Conservation (phyloP, 2,888 invertebrate species). For the Drosophila anomalata region DNA sequence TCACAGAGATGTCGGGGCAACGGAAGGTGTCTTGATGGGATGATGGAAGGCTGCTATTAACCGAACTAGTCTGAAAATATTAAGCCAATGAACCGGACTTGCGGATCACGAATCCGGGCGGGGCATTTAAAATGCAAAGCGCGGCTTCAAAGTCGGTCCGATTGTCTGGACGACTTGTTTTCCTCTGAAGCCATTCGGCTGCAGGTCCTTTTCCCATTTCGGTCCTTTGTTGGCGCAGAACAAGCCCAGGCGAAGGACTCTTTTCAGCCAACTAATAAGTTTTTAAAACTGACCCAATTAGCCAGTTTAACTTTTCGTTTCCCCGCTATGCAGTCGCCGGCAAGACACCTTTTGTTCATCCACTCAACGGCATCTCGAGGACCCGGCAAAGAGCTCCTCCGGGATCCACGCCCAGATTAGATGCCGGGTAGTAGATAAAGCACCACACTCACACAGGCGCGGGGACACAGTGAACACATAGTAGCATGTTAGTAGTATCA, state of each 20-base stretch:
- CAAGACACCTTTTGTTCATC: slow-evolving; percentile 43
- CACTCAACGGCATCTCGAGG: slow-evolving; percentile 37
- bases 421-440: slow-evolving; percentile 40
- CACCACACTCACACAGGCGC: slow-evolving; percentile 40
- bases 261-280: slow-evolving; percentile 59
- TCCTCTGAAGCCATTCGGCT: not conserved
- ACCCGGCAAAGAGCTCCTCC: slow-evolving; percentile 32
- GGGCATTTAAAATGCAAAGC: slow-evolving; percentile 13
- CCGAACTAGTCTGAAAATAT: slow-evolving; percentile 5
- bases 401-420: slow-evolving; percentile 37
- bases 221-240: slow-evolving; percentile 18
- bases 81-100: slow-evolving; percentile 29
- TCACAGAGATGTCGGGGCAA: slow-evolving; percentile 7
- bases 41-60: slow-evolving; percentile 16
- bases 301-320: slow-evolving; percentile 50
- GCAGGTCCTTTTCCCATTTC: slow-evolving; percentile 26
- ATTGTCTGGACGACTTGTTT: not conserved
- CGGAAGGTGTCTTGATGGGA: slow-evolving; percentile 15
- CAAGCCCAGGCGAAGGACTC: slow-evolving; percentile 12
- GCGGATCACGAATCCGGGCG: not conserved
- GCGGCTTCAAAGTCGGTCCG: slow-evolving; percentile 1
- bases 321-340: slow-evolving; percentile 10
- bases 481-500: slow-evolving; percentile 65
- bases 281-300: slow-evolving; percentile 64
- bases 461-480: slow-evolving; percentile 30